Evolutionary conservation across 23 tunicate species (phyloP).

Genomic region (Aplidium turbinatum): DNA sequence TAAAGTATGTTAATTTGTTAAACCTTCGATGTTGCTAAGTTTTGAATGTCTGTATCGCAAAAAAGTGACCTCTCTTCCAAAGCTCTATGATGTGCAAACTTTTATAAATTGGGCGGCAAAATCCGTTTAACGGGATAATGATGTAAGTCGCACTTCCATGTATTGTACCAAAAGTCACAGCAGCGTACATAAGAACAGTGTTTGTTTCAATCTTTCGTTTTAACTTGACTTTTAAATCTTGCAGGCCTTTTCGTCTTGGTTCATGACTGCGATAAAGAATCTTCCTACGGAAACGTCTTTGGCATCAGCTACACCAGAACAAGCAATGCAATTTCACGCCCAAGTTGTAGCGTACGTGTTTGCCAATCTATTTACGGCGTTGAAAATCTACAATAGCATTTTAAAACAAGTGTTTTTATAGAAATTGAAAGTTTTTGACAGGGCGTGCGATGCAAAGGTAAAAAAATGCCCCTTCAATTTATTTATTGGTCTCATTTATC

Average conservation of each 20-base stretch:
- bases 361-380: background rate
- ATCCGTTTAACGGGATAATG: too few species aligned
- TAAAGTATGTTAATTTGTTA: background rate
- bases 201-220: too few species aligned
- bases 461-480: background rate
- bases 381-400: background rate
- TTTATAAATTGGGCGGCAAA: too few species aligned
- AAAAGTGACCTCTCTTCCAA: too few species aligned
- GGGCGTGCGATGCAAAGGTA: too few species aligned
- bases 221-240: conserved; percentile 3
- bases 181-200: too few species aligned
- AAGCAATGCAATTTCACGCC: conserved; percentile 67
- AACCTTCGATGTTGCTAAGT: too few species aligned
- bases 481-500: background rate
- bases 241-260: conserved; percentile 74
- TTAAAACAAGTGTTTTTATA: background rate
- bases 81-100: too few species aligned
- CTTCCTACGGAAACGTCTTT: conserved; percentile 78
- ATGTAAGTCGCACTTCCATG: too few species aligned
- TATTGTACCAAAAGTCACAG: too few species aligned
- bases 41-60: too few species aligned
- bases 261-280: conserved; percentile 59
- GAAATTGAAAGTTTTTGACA: too few species aligned
- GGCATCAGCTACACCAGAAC: conserved; percentile 86
- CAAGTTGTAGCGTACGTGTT: conserved; percentile 62